These are phyloP conservation scores for Salvelinus alpinus DNA, from an alignment of 2,113 vertebrate species.

Conservation along the genomic window DNA sequence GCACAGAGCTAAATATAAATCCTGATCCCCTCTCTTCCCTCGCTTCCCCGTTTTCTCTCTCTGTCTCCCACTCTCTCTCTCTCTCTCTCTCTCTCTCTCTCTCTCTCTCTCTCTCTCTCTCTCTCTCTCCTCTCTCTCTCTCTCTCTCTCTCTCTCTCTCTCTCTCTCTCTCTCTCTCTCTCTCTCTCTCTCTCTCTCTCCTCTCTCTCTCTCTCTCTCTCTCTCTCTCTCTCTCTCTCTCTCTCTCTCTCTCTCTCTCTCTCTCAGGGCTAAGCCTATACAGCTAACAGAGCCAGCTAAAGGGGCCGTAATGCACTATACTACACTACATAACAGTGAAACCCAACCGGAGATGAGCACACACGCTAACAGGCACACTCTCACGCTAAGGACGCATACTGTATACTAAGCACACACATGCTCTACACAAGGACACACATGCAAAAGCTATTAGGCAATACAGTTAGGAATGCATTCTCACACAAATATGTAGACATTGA, in stretches of 20 bases:
- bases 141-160: no score
- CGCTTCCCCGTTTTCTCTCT: not conserved
- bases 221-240: conserved; percentile 11
- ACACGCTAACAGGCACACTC: conserved; percentile 32
- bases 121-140: no score
- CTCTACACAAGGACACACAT: not conserved
- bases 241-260: not conserved
- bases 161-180: no score
- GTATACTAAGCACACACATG: not conserved
- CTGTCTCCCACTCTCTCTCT: not conserved
- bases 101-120: conserved; percentile 18
- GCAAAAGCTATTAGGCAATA: not conserved
- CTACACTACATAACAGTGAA: conserved; percentile 9
- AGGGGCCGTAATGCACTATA: conserved; percentile 38
- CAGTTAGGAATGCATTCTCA: no score
- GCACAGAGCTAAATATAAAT: conserved; percentile 56
- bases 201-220: conserved; percentile 12
- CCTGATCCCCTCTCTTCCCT: conserved; percentile 23
- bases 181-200: conserved; percentile 1
- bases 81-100: conserved; percentile 11
- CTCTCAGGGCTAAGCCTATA: conserved; percentile 35
- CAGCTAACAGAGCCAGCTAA: conserved; percentile 25
- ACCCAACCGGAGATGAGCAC: conserved; percentile 31
- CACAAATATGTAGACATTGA: conserved; percentile 1
- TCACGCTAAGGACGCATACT: conserved; percentile 26